phyloP scores from a whole-genome alignment of 2,888 invertebrate genomes.

The Drosophila cyrtoloma region DNA sequence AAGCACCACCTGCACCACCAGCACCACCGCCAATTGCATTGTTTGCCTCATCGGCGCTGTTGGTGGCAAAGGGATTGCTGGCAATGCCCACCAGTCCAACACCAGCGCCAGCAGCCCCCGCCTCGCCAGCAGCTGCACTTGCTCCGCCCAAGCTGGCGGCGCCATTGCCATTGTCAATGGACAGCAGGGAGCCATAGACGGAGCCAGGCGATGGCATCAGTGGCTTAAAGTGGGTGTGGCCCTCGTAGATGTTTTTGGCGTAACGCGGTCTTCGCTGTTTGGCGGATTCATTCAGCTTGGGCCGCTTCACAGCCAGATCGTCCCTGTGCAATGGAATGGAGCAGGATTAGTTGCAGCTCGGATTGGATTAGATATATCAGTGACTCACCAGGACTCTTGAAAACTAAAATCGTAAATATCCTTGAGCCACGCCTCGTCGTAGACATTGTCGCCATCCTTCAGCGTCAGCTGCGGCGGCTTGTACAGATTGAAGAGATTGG shows the following conservation, averaged over 20 bases:
- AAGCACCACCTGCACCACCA: conserved; percentile 18
- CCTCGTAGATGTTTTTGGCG: conserved; percentile 87
- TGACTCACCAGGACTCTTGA: conserved; percentile 92
- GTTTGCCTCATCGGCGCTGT: conserved; percentile 53
- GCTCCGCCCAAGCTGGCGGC: conserved; percentile 24
- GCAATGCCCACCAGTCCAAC: conserved; percentile 77
- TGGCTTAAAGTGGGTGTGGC: conserved; percentile 86
- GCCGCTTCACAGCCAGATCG: conserved; percentile 95
- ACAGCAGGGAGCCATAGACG: conserved; percentile 78
- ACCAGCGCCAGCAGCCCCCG: conserved; percentile 51
- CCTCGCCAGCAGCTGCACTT: conserved; percentile 7
- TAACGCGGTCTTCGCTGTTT: conserved; percentile 85
- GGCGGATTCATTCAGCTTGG: conserved; percentile 88
- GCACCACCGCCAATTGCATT: conserved; percentile 52
- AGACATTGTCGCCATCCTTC: conserved; percentile 91
- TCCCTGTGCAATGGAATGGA: conserved; percentile 87
- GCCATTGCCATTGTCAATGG: conserved; percentile 65
- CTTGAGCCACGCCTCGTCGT: conserved; percentile 92
- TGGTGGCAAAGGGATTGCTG: conserved; percentile 21
- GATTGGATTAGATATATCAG: background rate
- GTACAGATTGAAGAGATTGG: conserved; percentile 85
- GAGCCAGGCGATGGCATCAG: conserved; percentile 85
- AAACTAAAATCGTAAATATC: conserved; percentile 96
- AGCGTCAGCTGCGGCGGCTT: conserved; percentile 92
- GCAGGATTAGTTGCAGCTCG: background rate